Percentiles rank a stretch among this genome's conserved stretches.
phyloP scores from a whole-genome alignment of 1,140 invertebrate genomes.

The Pentalonia nigronervosa region DNA sequence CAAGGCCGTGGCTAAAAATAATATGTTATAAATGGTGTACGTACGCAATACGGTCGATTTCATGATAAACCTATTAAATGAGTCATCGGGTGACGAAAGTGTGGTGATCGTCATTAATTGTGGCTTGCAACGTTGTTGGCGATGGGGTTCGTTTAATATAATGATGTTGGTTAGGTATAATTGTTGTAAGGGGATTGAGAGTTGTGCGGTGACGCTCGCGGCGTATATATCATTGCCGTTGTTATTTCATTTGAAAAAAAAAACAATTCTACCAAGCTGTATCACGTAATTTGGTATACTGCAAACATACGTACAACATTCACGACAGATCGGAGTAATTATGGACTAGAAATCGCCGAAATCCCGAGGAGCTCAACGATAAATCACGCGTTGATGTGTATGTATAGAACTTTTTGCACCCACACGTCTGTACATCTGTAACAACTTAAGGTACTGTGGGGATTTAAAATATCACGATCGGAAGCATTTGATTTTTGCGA shows the following conservation, averaged over 20 bases:
- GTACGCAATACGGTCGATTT: neutral
- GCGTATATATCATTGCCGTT: neutral
- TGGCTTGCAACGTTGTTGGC: too few species aligned
- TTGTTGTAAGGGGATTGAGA: neutral
- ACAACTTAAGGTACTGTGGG: too few species aligned
- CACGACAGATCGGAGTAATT: neutral
- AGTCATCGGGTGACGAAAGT: neutral
- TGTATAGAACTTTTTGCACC: neutral
- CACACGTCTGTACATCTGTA: too few species aligned
- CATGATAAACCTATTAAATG: neutral
- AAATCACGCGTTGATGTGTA: neutral
- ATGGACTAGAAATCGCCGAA: neutral
- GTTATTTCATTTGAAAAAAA: neutral
- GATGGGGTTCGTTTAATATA: neutral
- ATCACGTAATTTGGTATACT: neutral
- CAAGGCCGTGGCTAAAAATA: too few species aligned
- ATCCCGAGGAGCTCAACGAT: neutral
- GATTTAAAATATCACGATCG: neutral
- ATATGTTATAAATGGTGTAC: neutral
- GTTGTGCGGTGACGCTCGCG: neutral
- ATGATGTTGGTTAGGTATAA: neutral
- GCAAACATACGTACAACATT: neutral
- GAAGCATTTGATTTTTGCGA: neutral
- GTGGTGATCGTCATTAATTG: neutral
- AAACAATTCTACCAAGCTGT: neutral